Percentiles rank a stretch among this genome's conserved stretches.
Evolutionary conservation across 2,113 vertebrate species (phyloP).

Genomic region (Hucho hucho): DNA sequence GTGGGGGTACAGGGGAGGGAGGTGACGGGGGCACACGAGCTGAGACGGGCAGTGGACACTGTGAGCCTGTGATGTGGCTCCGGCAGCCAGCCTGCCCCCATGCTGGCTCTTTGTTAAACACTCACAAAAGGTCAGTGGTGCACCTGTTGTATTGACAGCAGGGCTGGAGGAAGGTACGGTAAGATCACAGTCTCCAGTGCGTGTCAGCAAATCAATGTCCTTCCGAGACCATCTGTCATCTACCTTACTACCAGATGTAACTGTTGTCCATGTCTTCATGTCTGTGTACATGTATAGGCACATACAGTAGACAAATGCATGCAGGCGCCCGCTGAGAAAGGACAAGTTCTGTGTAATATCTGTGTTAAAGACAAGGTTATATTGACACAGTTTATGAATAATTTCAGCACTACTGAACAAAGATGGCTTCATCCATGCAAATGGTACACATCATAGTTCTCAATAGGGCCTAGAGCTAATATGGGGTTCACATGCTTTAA

Average conservation of each 20-base stretch:
- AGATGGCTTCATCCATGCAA: background rate
- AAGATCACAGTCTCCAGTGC: conserved; percentile 62
- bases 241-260: conserved; percentile 43
- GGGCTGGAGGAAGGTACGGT: conserved; percentile 65
- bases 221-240: conserved; percentile 54
- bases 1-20: conserved; percentile 13
- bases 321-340: conserved; percentile 55
- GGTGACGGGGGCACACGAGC: conserved; percentile 8
- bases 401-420: background rate
- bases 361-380: background rate
- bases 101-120: conserved; percentile 46
- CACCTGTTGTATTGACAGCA: conserved; percentile 51
- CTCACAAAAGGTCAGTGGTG: conserved; percentile 49
- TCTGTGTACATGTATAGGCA: conserved; percentile 42
- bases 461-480: conserved; percentile 34
- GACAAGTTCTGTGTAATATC: background rate
- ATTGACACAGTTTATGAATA: background rate
- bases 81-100: conserved; percentile 27
- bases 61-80: conserved; percentile 41
- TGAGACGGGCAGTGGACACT: conserved; percentile 30
- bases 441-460: conserved; percentile 1
- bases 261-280: conserved; percentile 51
- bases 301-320: conserved; percentile 56
- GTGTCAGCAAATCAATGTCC: conserved; percentile 55
- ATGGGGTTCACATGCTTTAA: conserved; percentile 26